Conservation (phyloP, 2,113 vertebrate genomes). For the Egretta garzetta region DNA sequence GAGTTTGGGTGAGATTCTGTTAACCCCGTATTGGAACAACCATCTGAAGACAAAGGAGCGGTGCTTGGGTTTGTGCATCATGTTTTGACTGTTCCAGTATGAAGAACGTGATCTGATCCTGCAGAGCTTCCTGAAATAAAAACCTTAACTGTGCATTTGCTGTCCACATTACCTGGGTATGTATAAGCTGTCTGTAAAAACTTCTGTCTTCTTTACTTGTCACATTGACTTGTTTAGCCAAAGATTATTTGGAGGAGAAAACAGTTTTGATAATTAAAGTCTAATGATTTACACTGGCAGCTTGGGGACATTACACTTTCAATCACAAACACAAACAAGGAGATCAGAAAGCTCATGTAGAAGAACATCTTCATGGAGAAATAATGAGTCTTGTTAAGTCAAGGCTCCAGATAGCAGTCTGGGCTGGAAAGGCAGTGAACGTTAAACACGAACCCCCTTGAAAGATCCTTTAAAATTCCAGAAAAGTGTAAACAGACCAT, state of each 20-base stretch:
- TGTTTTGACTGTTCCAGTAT: background rate
- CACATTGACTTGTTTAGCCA: background rate
- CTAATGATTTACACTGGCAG: conserved; percentile 8
- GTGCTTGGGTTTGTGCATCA: background rate
- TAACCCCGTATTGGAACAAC: background rate
- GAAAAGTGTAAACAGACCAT: background rate
- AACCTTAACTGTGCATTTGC: background rate
- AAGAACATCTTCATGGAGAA: conserved; percentile 50
- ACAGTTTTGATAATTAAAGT: background rate
- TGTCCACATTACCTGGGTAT: background rate
- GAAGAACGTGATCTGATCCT: background rate
- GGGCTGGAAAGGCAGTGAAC: background rate
- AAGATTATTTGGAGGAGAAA: background rate
- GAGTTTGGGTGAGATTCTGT: background rate
- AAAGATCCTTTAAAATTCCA: background rate
- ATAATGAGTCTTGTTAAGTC: background rate
- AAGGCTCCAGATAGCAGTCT: background rate
- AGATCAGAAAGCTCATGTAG: conserved; percentile 41
- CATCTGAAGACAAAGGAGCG: background rate
- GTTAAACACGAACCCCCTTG: background rate
- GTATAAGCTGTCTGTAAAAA: background rate
- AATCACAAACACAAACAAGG: conserved; percentile 43
- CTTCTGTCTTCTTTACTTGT: background rate
- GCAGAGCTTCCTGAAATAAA: background rate
- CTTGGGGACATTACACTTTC: conserved; percentile 34